Base-by-base conservation (phyloP, 1,140 invertebrate species). In the Macrobrachium rosenbergii region DNA sequence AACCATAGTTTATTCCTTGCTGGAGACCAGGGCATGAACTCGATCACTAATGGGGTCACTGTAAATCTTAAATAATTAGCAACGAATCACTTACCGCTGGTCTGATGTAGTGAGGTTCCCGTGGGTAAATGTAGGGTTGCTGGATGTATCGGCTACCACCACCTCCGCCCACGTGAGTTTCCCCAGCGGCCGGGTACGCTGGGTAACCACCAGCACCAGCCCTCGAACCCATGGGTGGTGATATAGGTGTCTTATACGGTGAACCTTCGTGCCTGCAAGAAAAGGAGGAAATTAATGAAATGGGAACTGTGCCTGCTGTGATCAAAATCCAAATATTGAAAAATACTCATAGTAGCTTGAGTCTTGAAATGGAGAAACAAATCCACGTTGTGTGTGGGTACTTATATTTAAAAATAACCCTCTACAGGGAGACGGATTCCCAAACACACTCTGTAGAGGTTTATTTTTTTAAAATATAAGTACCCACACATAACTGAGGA, bases 231-330 rank as follows among this genome's bases (percentile, higher is more conserved):
- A 82, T 79, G 78, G 84, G 84, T 28, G 84, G 84, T 17, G 84
- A 87, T n/a, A 87, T 87, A 64, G 84, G 84, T 23, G 77, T 87
- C 78, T 87, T 87, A 72, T 87, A 87, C n/a, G 84, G 84, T 28
- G 84, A 87, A 23, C 78, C 77, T 45, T 87, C 84, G 80, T 87
- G 84, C 67, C 84, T 87, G 84, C 52, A 83, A 75, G n/a, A 75
- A 75, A 63, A 37, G 28, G 52, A 37, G 64, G 21, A 21, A 72
- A 72, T 58, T 23, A 67, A 59, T 21, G 2, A 3, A 58, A 63
- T 67, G 62, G 23, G 17, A 63, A 67, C 0, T n/a, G 17, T 52
- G 17, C 2, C 17, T 17, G 62, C 28, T n/a, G 14, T 17, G 59
- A 80, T 3, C 28, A 10, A 7, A 37, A 43, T 21, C 8, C 8